Evolutionary conservation across 2,888 invertebrate genomes (phyloP), one percentile per base, ranked within the genome.

Genomic region (Chrysolina oricalcia): DNA sequence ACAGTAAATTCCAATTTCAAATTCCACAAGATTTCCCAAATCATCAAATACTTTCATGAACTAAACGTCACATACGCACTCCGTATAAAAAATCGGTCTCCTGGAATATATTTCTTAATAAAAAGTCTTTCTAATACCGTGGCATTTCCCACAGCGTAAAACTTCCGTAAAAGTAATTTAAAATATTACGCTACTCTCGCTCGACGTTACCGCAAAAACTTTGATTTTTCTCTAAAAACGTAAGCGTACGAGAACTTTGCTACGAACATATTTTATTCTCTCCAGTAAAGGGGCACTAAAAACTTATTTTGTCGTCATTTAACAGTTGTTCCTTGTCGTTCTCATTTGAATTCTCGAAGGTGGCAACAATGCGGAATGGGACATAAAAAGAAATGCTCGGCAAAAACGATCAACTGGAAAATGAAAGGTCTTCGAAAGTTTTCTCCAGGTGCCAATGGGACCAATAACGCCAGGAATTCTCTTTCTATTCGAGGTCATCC

Each of bases 201-300:
- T 35, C 35, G 5, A 59, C 35, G 27, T 59, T 35, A 27, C 23
- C 59, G 6, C 40, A 19, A 67, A 68, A 68, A 68, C 68, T 68
- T 53, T 68, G 68, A 68, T 68, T 68, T 68, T 68, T 50, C 68
- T 40, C 48, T 41, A 10, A 35, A 72, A 68, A 75, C 66, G 67
- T 67, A 65, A 63, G 67, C 70, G 50, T 27, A 68, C 67, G 15
- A 62, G 59, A 75, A 75, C 35, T 75, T 75, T 65, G 19, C 65
- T n/a, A 72, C 68, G 21, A 19, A 50, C 56, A 75, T 75, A 75
- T 75, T 75, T 75, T 72, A 75, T 72, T 68, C 43, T 64, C 53
- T 10, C 19, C 53, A 59, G 35, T 35, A 59, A 59, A 59, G 27
- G 59, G 35, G 59, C 35, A 10, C 59, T 59, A 59, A 27, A 59